Evolutionary conservation across 2,888 invertebrate genomes (phyloP).

Genomic region (Drosophila nigritarsus): DNA sequence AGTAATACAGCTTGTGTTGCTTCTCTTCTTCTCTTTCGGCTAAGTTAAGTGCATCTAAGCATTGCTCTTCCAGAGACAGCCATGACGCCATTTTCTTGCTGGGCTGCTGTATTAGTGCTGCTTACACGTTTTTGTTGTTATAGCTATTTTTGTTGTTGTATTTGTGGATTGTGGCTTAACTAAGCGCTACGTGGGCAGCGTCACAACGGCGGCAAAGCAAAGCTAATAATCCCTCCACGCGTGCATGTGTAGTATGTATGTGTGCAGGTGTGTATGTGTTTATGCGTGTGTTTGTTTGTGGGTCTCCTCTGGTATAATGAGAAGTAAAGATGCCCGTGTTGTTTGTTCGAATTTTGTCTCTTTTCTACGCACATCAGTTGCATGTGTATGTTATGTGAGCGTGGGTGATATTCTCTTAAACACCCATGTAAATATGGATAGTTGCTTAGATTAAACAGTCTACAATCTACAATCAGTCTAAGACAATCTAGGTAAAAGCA

Average conservation of each 20-base stretch:
- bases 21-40: not conserved
- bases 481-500: not conserved
- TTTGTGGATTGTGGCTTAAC: slow-evolving; percentile 10
- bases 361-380: not conserved
- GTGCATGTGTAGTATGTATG: not conserved
- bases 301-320: slow-evolving; percentile 18
- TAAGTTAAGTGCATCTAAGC: slow-evolving; percentile 57
- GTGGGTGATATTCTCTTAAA: slow-evolving; percentile 6
- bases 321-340: slow-evolving; percentile 7
- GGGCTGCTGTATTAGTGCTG: not conserved
- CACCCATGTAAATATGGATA: not conserved
- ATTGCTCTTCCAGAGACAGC: slow-evolving; percentile 46
- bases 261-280: slow-evolving; percentile 5
- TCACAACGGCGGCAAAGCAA: slow-evolving; percentile 20
- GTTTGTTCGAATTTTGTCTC: slow-evolving; percentile 8
- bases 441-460: not conserved
- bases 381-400: not conserved
- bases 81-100: slow-evolving; percentile 44
- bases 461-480: too few species aligned
- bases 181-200: slow-evolving; percentile 18
- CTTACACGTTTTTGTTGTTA: not conserved
- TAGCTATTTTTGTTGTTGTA: not conserved
- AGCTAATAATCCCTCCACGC: slow-evolving; percentile 38
- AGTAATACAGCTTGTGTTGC: not conserved
- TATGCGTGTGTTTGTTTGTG: slow-evolving; percentile 11